Evolutionary conservation across 1,140 invertebrate species (phyloP), one percentile per base, ranked within the genome.

Genomic region (Uloborus diversus): DNA sequence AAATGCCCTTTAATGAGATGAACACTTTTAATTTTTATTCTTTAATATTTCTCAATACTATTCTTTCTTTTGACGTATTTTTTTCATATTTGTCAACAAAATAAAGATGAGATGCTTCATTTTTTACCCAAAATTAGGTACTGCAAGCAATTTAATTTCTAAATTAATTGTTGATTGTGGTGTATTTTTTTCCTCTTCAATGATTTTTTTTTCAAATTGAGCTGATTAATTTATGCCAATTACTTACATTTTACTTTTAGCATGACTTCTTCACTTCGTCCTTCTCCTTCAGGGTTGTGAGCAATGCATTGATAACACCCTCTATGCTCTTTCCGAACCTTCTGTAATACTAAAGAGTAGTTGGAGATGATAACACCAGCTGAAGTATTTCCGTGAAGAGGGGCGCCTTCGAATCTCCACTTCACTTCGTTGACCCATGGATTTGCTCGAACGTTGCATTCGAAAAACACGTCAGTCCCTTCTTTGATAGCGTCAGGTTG

Each of bases 241-340:
- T 85, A 92, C 93, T 93, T 90, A 96, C 94, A 96, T 87, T 95
- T 90, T 59, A 97, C 94, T 86, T 96, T 93, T 59, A 97, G 88
- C 76, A 91, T 89, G 85, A 96, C 94, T 1, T 92, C 89, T 49
- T 91, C 90, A 86, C 94, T 96, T 80, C 93, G 92, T 3, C 94
- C 94, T 83, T 95, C 93, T 1, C 95, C 95, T 86, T 96, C 94
- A 0, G 91, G 91, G 85, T 96, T 97, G 86, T 92, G 93, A 0
- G 94, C 95, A 1, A 94, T 92, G 85, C 95, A 97, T 1, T 94
- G 94, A 87, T 96, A 96, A 4, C 64, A 51, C 4, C 85, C 85
- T 13, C 83, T 71, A 49, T 84, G 82, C 20, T 83, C 82, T 23
- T 85, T 68, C 4, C 66, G 61, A 7, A 86, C 85, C 28, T 82